A percentile compares a stretch with the other conserved stretches of the same genome.
Evolutionary conservation across 2,113 vertebrate species (phyloP).

Genomic region (Gnathonemus longibarbis): DNA sequence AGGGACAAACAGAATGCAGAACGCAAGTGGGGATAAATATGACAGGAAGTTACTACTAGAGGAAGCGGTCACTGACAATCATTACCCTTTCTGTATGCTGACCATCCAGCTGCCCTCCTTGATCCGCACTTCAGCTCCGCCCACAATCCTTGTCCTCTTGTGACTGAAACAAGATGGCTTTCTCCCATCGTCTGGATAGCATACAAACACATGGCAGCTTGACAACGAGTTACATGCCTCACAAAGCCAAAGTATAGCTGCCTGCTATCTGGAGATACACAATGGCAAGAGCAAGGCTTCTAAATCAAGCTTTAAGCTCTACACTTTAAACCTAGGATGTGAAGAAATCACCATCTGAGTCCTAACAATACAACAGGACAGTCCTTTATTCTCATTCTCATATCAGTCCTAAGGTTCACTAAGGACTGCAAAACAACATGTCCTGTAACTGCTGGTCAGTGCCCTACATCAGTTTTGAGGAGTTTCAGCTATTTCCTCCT

Average conservation of each 20-base stretch:
- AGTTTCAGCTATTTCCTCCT: not conserved
- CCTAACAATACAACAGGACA: not conserved
- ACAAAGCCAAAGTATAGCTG: not conserved
- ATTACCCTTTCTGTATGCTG: conserved; percentile 88
- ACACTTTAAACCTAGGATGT: not conserved
- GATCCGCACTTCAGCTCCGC: conserved; percentile 76
- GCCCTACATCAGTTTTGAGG: not conserved
- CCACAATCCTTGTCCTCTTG: conserved; percentile 75
- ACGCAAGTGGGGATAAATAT: not conserved
- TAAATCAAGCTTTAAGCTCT: not conserved
- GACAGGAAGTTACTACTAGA: not conserved
- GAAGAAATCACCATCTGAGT: not conserved
- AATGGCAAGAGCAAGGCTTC: not conserved
- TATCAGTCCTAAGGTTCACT: not conserved
- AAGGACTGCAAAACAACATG: not conserved
- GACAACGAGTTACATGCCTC: not conserved
- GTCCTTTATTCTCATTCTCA: not conserved
- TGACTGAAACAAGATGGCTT: conserved; percentile 59
- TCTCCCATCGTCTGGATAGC: not conserved
- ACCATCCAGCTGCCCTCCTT: conserved; percentile 88
- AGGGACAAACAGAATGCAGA: not conserved
- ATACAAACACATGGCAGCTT: conserved; percentile 18
- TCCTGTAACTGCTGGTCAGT: not conserved
- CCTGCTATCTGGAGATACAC: not conserved
- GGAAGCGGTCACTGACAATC: not conserved